Base-by-base conservation (phyloP, 1,140 invertebrate genomes). In the Ceratitis capitata region DNA sequence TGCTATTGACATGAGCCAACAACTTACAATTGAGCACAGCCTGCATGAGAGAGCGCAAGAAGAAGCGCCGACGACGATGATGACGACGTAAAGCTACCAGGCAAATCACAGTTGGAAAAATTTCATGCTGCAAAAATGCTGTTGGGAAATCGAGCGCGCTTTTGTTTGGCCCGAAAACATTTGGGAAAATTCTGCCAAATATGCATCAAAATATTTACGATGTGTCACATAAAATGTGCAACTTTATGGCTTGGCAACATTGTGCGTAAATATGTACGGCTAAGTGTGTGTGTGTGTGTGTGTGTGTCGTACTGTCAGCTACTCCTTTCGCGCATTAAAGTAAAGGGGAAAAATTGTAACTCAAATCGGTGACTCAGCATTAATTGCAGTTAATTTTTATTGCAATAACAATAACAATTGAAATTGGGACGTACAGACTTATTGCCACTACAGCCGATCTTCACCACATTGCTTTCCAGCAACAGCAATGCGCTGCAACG, bases 181-280 rank as follows among this genome's bases (percentile, higher is more conserved):
- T n/a, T 45, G 39, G 69, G 45, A 69, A 64, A 47, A 45, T 23
- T 42, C 16, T 78, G 39, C 69, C 69, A 78, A 78, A 78, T 78
- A 32, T 78, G 49, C 82, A 83, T 83, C 82, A 83, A 83, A 83
- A 83, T 83, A 83, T 83, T 83, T 83, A 83, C 82, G 82, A 83
- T 83, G 69, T 26, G 82, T 83, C 82, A n/a, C n/a, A 83, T 83
- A 83, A 83, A 83, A 83, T 83, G 42, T 83, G 49, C 49, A 9
- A 83, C 12, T 83, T 83, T 83, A 83, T 83, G 82, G 53, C 49
- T 29, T 83, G 32, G 26, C 82, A 83, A 83, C 82, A 49, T 32
- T 69, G n/a, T 16, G 61, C 32, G 12, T 69, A 35, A 4, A 69
- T 35, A 69, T 5, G 16, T 29, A 69, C n/a, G 4, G 35, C 51